A percentile compares a stretch with the other conserved stretches of the same genome.
Evolutionary conservation across 2,797 vertebrate genomes (phyloP).

Genomic region (Notolabrus celidotus): DNA sequence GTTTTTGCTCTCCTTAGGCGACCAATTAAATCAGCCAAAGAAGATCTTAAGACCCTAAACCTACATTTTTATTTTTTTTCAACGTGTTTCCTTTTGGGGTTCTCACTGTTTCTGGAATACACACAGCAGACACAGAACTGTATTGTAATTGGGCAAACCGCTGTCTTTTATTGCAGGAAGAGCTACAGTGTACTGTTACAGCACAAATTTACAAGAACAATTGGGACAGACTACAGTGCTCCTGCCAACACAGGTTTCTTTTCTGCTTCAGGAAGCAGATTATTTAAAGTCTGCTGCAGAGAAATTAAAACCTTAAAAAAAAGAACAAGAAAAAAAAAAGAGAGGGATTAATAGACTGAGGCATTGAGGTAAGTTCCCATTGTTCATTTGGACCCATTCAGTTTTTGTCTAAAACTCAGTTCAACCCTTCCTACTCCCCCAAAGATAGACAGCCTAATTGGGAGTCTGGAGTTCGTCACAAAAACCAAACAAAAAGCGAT

Average conservation of each 20-base stretch:
- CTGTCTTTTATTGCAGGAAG: neutral
- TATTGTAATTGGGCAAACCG: neutral
- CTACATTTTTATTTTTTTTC: neutral
- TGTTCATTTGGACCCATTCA: constrained; percentile 30
- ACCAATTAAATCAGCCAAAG: neutral
- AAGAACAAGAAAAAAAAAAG: neutral
- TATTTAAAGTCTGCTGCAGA: neutral
- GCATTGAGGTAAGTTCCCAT: neutral
- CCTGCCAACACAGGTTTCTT: neutral
- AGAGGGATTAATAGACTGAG: constrained; percentile 18
- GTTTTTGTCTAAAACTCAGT: constrained; percentile 6
- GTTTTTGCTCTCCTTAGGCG: neutral
- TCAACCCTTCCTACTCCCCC: neutral
- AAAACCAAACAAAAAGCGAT: constrained; percentile 53
- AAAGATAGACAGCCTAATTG: constrained; percentile 66
- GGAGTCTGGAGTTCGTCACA: constrained; percentile 44
- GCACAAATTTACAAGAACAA: neutral
- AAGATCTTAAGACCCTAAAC: neutral
- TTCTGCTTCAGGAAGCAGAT: neutral
- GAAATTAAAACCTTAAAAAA: neutral
- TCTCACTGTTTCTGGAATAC: neutral
- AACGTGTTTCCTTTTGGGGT: neutral
- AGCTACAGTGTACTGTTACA: neutral
- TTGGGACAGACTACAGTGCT: neutral
- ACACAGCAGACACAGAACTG: neutral